Base-by-base conservation (phyloP, 2,888 invertebrate genomes). In the Pollenia labialis region DNA sequence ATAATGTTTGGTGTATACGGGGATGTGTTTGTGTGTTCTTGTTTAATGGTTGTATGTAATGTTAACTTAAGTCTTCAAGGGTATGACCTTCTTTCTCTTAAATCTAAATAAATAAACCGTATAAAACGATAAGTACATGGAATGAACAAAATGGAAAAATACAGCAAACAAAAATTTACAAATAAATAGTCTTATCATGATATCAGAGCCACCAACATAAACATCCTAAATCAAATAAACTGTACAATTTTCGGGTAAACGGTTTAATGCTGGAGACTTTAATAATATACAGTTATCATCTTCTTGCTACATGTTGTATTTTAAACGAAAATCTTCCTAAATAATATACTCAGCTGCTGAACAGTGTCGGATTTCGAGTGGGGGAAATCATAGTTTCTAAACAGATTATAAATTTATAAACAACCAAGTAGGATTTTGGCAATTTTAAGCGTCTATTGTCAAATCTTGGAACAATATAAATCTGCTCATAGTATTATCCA, bases 21-120 rank as follows among this genome's bases (percentile, higher is more conserved):
- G 48, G 23, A 32, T 42, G 9, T 16, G 42, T 69, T 18, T 44
- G 0, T 42, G 14, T 71, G 12, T 52, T 40, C 54, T 11, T 64
- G n/a, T 18, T 42, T 71, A 54, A 42, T 71, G 52, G 10, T 52
- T 68, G 71, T 69, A 8, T 48, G 52, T 42, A 64, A 58, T 77
- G 77, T 85, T 85, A 77, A 82, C 81, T 81, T 77, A 64, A 79
- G 68, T 72, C 74, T 81, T 82, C 77, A 85, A 85, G 85, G 85
- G 58, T 74, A 77, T 85, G 85, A 85, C 85, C 85, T 85, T 85
- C 85, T 82, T 81, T 79, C 54, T 69, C 14, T 82, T 81, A 85
- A 79, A 82, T 58, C 72, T 62, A 69, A 85, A 79, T 68, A 85
- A 85, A 85, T 82, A 82, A 76, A 66, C 23, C 16, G 62, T 42